Evolutionary conservation across 2,888 invertebrate species (phyloP), one percentile per base, ranked within the genome.

Genomic region (Pollenia labialis): DNA sequence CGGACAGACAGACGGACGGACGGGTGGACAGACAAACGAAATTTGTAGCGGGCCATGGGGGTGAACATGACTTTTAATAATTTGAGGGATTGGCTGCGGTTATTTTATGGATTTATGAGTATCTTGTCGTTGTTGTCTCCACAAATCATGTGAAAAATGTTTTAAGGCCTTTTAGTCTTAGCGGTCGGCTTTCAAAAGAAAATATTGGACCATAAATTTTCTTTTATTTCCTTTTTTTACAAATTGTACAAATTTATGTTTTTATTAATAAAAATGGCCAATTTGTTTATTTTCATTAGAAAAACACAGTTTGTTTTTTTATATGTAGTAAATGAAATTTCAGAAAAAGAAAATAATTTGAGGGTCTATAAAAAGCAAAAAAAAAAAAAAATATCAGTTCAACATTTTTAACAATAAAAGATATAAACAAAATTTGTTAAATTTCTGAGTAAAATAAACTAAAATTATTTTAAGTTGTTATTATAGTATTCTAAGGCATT

Each of bases 181-280:
- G 72, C 60, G 74, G 46, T 3, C 40, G 4, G 48, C 16, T 74
- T 44, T 60, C 16, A 74, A 62, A 62, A 12, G 50, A 75, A 75
- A 60, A 48, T 50, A 48, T 64, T 42, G 50, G 23, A 11, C 18
- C 62, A 75, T 75, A 62, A 75, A 75, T 64, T 64, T 62, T 52
- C 14, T 64, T 52, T 62, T 42, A 42, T 62, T 75, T 52, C 0
- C 14, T 62, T 75, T 62, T 50, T 16, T 74, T 32, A 32, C 10
- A 32, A 32, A 23, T 71, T 54, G 4, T 72, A 42, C 14, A 75
- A 75, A 75, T 62, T 46, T 75, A 32, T 48, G 60, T 42, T 62
- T 75, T 71, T 60, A 64, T 68, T 79, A 69, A 69, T 69, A 40
- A 79, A 69, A 50, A 12, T 52, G 16, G n/a, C n/a, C 68, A 50